These are phyloP conservation scores for Acropora yongei DNA, from an alignment of 64 coral and sea anemone species.

Conservation along the genomic window DNA sequence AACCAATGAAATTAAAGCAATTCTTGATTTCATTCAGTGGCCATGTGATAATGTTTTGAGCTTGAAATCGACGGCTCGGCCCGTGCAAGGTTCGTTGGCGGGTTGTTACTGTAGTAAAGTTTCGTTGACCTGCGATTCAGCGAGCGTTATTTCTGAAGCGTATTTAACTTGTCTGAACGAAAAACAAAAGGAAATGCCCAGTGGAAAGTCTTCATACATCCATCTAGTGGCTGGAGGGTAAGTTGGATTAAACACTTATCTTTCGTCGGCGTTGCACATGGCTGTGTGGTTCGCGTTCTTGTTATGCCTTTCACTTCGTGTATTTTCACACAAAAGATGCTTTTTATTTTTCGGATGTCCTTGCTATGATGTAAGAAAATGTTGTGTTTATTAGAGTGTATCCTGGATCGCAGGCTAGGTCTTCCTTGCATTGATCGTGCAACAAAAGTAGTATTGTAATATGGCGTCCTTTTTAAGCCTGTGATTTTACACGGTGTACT, in stretches of 20 bases:
- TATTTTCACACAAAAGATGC: too few species aligned
- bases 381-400: too few species aligned
- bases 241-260: conserved; percentile 1
- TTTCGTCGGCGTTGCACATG: neutral
- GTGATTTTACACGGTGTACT: too few species aligned
- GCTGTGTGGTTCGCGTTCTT: too few species aligned
- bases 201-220: conserved; percentile 47
- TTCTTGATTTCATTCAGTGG: neutral
- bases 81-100: conserved; percentile 4
- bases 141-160: neutral
- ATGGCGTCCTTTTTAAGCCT: too few species aligned
- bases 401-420: too few species aligned
- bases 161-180: neutral
- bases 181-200: neutral
- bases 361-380: too few species aligned
- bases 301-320: too few species aligned
- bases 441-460: too few species aligned
- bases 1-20: conserved; percentile 43
- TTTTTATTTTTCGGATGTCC: neutral
- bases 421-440: too few species aligned
- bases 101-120: neutral
- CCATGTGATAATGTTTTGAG: conserved; percentile 6
- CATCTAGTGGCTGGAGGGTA: conserved; percentile 73
- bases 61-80: neutral
- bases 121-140: neutral